phyloP scores from a whole-genome alignment of 2,888 invertebrate species.

The Monopis laevigella region DNA sequence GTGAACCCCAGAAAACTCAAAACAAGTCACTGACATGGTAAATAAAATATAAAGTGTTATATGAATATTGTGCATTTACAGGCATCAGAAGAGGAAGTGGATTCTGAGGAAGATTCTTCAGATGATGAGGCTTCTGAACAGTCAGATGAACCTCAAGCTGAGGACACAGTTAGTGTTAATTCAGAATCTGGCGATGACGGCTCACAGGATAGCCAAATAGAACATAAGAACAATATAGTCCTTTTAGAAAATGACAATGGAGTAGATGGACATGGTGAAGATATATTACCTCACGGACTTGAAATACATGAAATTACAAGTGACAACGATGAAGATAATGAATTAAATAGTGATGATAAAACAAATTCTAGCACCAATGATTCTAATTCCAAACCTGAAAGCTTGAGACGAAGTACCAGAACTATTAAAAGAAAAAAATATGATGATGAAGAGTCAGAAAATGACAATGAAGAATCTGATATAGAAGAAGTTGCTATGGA shows the following conservation, averaged over 20 bases:
- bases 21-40: too few relatives aligned
- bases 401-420: slow-evolving; percentile 42
- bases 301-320: slow-evolving; percentile 51
- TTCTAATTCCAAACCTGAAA: slow-evolving; percentile 16
- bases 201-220: slow-evolving; percentile 28
- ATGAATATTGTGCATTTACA: slow-evolving; percentile 23
- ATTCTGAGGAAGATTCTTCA: slow-evolving; percentile 34
- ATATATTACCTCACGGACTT: slow-evolving; percentile 30
- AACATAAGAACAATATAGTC: slow-evolving; percentile 38
- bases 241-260: slow-evolving; percentile 32
- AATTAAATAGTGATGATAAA: slow-evolving; percentile 53
- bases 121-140: slow-evolving; percentile 28
- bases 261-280: slow-evolving; percentile 29
- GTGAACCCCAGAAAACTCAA: too few relatives aligned
- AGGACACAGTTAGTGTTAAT: slow-evolving; percentile 46
- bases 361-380: slow-evolving; percentile 31
- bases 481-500: slow-evolving; percentile 70
- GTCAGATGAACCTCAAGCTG: slow-evolving; percentile 29
- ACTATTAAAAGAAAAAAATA: slow-evolving; percentile 64
- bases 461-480: slow-evolving; percentile 69
- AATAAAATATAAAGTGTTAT: too few relatives aligned
- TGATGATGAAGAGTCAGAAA: slow-evolving; percentile 56
- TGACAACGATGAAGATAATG: slow-evolving; percentile 64
- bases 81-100: slow-evolving; percentile 30
- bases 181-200: slow-evolving; percentile 40